These are phyloP conservation scores for Hypomecis punctinalis DNA, from an alignment of 2,888 invertebrate species.

Conservation along the genomic window DNA sequence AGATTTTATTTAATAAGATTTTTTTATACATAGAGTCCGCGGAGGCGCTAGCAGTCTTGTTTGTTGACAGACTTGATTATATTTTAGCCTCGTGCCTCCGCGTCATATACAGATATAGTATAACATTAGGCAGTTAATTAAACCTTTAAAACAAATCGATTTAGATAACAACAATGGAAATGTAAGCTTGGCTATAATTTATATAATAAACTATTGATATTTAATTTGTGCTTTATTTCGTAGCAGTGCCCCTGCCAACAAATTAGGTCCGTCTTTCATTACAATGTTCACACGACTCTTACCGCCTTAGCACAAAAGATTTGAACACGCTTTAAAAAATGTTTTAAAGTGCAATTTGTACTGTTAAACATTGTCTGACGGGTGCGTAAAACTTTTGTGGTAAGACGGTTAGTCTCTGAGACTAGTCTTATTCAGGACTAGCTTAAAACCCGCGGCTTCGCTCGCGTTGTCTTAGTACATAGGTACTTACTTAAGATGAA, in stretches of 20 bases:
- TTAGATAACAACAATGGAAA: conserved; percentile 75
- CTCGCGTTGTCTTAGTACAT: no score
- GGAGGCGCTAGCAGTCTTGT: conserved; percentile 38
- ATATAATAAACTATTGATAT: conserved; percentile 84
- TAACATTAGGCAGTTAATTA: conserved; percentile 72
- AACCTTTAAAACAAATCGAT: conserved; percentile 72
- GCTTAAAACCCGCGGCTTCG: no score
- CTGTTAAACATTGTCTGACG: no score
- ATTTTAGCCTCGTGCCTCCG: conserved; percentile 54
- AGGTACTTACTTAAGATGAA: no score
- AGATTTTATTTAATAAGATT: conserved; percentile 78
- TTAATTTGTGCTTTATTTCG: conserved; percentile 60
- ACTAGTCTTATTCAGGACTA: no score
- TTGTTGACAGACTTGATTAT: conserved; percentile 40
- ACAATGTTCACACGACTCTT: no score
- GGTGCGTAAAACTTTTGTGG: no score
- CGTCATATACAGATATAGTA: conserved; percentile 65
- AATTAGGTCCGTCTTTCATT: no score
- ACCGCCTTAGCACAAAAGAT: no score
- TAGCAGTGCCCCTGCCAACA: not conserved
- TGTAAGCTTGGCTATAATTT: conserved; percentile 85
- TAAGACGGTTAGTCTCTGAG: no score
- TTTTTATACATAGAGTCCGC: conserved; percentile 64
- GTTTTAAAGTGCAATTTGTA: no score
- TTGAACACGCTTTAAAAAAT: no score